Base-by-base conservation (phyloP, 2,797 vertebrate genomes). In the Coregonus sp. region DNA sequence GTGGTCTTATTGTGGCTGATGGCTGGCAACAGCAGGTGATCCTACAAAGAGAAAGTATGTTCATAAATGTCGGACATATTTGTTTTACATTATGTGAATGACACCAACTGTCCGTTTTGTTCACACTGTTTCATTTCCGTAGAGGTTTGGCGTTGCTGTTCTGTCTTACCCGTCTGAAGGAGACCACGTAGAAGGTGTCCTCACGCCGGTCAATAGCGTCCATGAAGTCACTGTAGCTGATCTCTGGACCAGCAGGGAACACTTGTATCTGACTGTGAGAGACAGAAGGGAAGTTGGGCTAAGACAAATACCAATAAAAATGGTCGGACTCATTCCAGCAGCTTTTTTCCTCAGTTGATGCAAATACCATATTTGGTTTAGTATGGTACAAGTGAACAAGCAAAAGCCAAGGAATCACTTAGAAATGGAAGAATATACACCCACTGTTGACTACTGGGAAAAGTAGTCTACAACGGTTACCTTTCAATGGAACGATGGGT, bases 151-250 rank as follows among this genome's bases (percentile, higher is more conserved):
- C 1, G 33, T 4, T 9, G 16, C 14, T 20, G 68, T 18, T n/a
- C 2, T 1, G 31, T 76, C 94, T 83, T 81, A 98, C 96, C 93
- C 96, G 90, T 82, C 96, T 94, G 91, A 97, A 98, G 0, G 97
- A 98, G 12, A 97, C 97, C 0, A 97, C 96, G 18, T 97, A 98
- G 90, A 98, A 97, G 0, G 97, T 97, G 89, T 98, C 96, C 78
- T 97, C 96, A 5, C 96, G 89, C 1, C 96, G 94, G 81, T 97
- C 96, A 1, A 97, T 96, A 66, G 96, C 96, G 2, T 97, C 96
- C 86, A 97, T 90, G 90, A 97, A 97, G 84, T 97, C 96, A 0
- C 89, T 94, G 91, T 97, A 96, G 0, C 94, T 95, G 74, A 94
- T 91, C 87, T 96, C 95, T 0, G 96, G 94, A 40, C 93, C 95